Conservation (phyloP, 2,888 invertebrate genomes). For the Nematopogon swammerdamellus region DNA sequence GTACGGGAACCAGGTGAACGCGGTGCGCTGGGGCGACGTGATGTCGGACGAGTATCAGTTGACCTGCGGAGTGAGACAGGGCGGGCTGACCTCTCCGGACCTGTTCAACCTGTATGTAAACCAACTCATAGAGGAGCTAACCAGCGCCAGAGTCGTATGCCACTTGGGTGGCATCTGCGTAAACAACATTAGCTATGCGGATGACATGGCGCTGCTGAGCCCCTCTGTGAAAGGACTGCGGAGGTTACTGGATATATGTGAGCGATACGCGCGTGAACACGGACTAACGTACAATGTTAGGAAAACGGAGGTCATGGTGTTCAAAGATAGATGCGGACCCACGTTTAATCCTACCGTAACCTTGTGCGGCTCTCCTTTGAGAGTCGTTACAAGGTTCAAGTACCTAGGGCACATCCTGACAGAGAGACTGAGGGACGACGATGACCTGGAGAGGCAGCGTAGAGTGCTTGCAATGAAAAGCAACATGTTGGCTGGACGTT, state of each 20-base stretch:
- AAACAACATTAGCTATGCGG: slow-evolving; percentile 4
- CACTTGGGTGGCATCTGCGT: slow-evolving; percentile 1
- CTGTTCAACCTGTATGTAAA: slow-evolving; percentile 5
- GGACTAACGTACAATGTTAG: neutral
- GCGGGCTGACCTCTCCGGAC: slow-evolving; percentile 4
- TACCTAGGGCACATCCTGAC: slow-evolving; percentile 3
- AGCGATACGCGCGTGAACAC: neutral
- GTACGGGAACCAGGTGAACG: slow-evolving; percentile 1
- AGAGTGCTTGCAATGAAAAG: slow-evolving; percentile 3
- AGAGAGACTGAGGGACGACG: slow-evolving; percentile 2
- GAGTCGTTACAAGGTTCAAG: slow-evolving; percentile 1
- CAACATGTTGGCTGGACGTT: slow-evolving; percentile 5
- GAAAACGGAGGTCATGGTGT: neutral
- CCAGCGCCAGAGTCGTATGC: slow-evolving; percentile 2
- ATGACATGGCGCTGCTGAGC: neutral
- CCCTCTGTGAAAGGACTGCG: neutral
- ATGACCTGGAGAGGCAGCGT: slow-evolving; percentile 4
- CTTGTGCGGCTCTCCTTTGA: neutral
- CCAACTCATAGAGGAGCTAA: slow-evolving; percentile 4
- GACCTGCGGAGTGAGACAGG: slow-evolving; percentile 11
- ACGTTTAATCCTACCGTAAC: neutral
- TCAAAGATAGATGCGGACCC: neutral
- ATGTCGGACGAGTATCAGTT: slow-evolving; percentile 1
- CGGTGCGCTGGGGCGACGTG: neutral
- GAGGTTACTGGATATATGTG: neutral